Conservation (phyloP, 2,113 vertebrate species). For the Turdus rufiventris region DNA sequence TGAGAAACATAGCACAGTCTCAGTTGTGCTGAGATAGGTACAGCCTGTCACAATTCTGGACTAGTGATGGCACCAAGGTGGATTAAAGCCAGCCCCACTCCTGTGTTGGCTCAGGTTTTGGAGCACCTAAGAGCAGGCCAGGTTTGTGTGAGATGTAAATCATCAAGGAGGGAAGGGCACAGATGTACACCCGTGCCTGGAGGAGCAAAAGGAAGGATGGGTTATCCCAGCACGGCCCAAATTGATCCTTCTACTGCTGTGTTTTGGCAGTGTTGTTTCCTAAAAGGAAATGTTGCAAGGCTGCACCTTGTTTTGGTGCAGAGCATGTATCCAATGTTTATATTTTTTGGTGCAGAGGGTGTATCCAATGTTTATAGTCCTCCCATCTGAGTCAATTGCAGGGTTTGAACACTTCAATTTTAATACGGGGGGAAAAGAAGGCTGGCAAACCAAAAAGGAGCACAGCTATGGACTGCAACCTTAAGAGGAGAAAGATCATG, state of each 20-base stretch:
- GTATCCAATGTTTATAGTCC: neutral
- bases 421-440: neutral
- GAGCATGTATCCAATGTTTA: neutral
- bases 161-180: neutral
- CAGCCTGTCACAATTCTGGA: neutral
- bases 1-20: neutral
- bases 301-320: fast-evolving
- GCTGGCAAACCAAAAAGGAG: neutral
- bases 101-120: neutral
- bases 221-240: neutral
- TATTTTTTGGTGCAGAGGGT: neutral
- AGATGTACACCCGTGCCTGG: neutral
- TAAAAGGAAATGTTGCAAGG: neutral
- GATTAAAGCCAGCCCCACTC: neutral
- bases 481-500: neutral
- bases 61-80: neutral
- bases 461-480: neutral
- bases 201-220: neutral
- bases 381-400: neutral
- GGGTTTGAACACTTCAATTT: neutral
- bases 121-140: neutral
- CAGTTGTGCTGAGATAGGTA: neutral
- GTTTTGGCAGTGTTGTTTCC: neutral
- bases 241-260: neutral
- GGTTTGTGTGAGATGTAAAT: neutral